A percentile compares a stretch with the other conserved stretches of the same genome.
Evolutionary conservation across 1,140 invertebrate species (phyloP).

Genomic region (Calephelis nemesis): DNA sequence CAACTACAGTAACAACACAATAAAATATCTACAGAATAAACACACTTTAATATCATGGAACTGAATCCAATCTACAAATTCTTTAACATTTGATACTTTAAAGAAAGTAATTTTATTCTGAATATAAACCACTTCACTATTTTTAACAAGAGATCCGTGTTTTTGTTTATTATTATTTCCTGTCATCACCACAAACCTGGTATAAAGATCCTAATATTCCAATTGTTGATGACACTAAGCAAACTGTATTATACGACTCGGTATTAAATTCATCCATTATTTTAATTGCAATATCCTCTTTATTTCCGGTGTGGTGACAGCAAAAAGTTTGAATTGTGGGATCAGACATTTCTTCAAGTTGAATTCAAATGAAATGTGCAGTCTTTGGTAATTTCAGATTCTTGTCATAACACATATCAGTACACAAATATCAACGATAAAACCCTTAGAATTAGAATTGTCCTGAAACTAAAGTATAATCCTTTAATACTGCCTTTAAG

Average conservation of each 20-base stretch:
- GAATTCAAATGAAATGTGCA: not conserved
- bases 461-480: too few relatives aligned
- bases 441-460: too few relatives aligned
- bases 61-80: too few relatives aligned
- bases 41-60: not conserved
- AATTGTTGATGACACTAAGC: slow-evolving; percentile 85
- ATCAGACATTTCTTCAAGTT: slow-evolving; percentile 83
- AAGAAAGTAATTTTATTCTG: too few relatives aligned
- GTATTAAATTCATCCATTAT: slow-evolving; percentile 86
- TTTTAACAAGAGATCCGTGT: too few relatives aligned
- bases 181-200: slow-evolving; percentile 78
- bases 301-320: slow-evolving; percentile 84
- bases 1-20: too few relatives aligned
- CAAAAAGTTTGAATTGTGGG: slow-evolving; percentile 90
- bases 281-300: slow-evolving; percentile 80
- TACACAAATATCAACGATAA: too few relatives aligned
- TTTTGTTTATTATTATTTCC: too few relatives aligned
- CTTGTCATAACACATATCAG: not conserved
- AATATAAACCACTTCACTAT: too few relatives aligned
- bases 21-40: too few relatives aligned
- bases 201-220: slow-evolving; percentile 87
- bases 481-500: too few relatives aligned
- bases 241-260: slow-evolving; percentile 85
- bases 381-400: not conserved
- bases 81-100: too few relatives aligned